Evolutionary conservation across 2,113 vertebrate genomes (phyloP), one percentile per base, ranked within the genome.

Genomic region (Microcebus tavaratra): DNA sequence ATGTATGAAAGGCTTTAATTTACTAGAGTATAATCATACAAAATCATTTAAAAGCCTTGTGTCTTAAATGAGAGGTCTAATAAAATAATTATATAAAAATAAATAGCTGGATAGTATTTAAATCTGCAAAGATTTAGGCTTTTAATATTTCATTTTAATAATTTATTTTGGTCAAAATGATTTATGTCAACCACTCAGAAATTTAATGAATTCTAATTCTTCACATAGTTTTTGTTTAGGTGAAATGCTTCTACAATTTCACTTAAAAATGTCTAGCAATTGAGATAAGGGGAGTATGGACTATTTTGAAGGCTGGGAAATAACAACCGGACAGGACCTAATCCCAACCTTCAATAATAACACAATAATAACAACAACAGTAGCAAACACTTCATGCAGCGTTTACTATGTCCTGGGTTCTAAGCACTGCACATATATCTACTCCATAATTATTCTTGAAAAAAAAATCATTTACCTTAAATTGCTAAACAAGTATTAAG

Each of bases 31-130:
- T 72, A 92, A 82, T 73, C 65, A 81, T 61, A 80, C 11, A 81
- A 79, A 95, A 95, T 92, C 42, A 80, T 70, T 93, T 91, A 72
- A 97, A 93, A 90, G 53, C 13, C 13, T 4, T 48, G 13, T 80
- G 31, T 68, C 73, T 48, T 89, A 89, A 95, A 88, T 81, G 34
- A 88, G 45, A 97, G 50, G 55, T 63, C 45, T 29, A 75, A 25
- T 34, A 79, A 92, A 94, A 84, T 81, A 84, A 92, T 75, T 91
- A 95, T 20, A 92, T 63, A 91, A 82, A 89, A 82, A 75, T 55
- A 90, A 95, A 57, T 45, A 94, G 61, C 73, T 95, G 59, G 12
- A 61, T 63, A 67, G 34, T 88, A 84, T 57, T 79, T 86, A 79
- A 91, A 72, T 78, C 61, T 91, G 59, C 10, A 82, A 93, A 95